Evolutionary conservation across 1,140 invertebrate genomes (phyloP).

Genomic region (Polypedilum pembai): DNA sequence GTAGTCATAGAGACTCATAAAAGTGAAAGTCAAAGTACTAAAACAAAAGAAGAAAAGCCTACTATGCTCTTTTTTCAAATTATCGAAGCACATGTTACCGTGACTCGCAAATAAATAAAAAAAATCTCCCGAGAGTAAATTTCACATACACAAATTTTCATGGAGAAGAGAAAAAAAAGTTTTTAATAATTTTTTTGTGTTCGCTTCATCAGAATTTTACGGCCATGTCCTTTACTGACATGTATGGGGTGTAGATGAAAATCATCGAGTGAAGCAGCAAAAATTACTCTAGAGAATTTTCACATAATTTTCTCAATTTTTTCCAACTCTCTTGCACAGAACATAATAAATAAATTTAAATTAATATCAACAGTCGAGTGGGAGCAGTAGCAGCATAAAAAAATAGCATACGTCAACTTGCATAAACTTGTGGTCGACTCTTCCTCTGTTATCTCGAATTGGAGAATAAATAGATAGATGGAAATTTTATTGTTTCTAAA

Average conservation of each 20-base stretch:
- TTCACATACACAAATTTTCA: neutral
- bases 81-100: neutral
- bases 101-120: neutral
- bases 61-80: neutral
- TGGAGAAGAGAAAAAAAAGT: neutral
- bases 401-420: conserved; percentile 4
- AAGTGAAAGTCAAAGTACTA: neutral
- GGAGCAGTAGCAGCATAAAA: neutral
- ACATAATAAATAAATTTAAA: conserved; percentile 7
- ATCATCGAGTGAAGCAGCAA: neutral
- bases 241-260: neutral
- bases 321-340: neutral
- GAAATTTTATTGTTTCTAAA: conserved; percentile 11
- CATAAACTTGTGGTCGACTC: conserved; percentile 7
- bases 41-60: neutral
- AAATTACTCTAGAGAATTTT: neutral
- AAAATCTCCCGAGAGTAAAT: neutral
- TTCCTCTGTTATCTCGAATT: neutral
- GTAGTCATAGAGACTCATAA: conserved; percentile 11
- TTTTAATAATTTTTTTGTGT: conserved; percentile 10
- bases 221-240: neutral
- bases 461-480: conserved; percentile 13
- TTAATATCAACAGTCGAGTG: conserved; percentile 17
- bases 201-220: conserved; percentile 8
- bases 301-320: neutral